Conservation (phyloP, 2,888 invertebrate species). For the Xestobium rufovillosum region DNA sequence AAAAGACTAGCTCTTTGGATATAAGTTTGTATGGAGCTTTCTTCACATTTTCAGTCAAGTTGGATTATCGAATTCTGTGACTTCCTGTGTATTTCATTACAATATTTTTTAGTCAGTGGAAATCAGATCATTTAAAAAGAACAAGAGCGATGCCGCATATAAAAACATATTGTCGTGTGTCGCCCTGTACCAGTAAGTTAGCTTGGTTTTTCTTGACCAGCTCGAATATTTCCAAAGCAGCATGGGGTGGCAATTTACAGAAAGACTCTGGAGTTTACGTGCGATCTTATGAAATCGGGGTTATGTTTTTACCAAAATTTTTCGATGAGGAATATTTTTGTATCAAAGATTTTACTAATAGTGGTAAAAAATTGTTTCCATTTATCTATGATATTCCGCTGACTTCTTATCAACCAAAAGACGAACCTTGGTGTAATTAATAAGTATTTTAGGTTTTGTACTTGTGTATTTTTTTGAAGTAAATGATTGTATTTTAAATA, state of each 20-base stretch:
- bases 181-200: constrained; percentile 56
- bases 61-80: too few relatives aligned
- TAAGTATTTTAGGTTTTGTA: constrained; percentile 9
- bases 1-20: too few relatives aligned
- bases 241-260: constrained; percentile 78
- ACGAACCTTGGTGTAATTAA: constrained; percentile 55
- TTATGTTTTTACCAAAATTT: constrained; percentile 76
- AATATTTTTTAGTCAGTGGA: constrained; percentile 71
- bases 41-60: too few relatives aligned
- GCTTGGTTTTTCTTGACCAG: constrained; percentile 87
- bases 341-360: constrained; percentile 29
- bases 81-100: constrained; percentile 11
- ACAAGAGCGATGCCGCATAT: constrained; percentile 90
- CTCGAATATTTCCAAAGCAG: constrained; percentile 93
- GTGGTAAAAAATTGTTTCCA: constrained; percentile 45
- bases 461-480: constrained; percentile 7
- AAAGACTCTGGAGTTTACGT: constrained; percentile 56
- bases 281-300: constrained; percentile 86
- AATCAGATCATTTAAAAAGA: constrained; percentile 59
- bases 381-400: constrained; percentile 81
- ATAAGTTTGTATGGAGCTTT: too few relatives aligned
- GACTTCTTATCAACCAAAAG: constrained; percentile 57
- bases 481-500: too few relatives aligned
- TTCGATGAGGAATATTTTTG: constrained; percentile 57
- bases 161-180: constrained; percentile 77